Conservation (phyloP, 2,113 vertebrate genomes). For the Pongo abelii region DNA sequence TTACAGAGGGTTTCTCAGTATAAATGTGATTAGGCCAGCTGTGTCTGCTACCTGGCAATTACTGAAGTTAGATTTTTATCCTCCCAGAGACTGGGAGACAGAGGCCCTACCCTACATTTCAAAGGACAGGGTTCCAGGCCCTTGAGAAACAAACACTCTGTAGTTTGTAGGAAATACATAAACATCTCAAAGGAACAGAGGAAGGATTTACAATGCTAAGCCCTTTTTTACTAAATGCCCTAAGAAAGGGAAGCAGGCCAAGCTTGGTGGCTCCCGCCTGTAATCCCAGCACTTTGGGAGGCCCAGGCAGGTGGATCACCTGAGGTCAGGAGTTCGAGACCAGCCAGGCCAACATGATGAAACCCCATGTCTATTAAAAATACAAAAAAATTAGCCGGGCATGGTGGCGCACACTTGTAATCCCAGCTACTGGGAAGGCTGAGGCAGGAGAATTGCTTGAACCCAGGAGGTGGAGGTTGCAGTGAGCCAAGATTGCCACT, state of each 20-base stretch:
- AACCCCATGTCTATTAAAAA: too few species aligned
- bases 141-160: background rate
- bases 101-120: conserved; percentile 10
- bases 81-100: background rate
- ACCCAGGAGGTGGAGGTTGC: too few species aligned
- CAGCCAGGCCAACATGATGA: too few species aligned
- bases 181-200: background rate
- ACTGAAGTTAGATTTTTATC: background rate
- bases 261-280: too few species aligned
- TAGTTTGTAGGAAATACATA: background rate
- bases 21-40: conserved; percentile 10
- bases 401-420: too few species aligned
- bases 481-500: too few species aligned
- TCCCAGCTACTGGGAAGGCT: too few species aligned
- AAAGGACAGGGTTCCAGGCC: background rate
- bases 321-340: too few species aligned
- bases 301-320: too few species aligned
- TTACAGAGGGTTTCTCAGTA: background rate
- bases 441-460: too few species aligned
- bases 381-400: too few species aligned
- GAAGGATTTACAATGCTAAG: background rate
- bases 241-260: background rate
- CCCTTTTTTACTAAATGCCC: background rate
- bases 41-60: conserved; percentile 1
- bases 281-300: too few species aligned